phyloP scores from a whole-genome alignment of 2,797 vertebrate genomes.

The Hozukius guyotensis region DNA sequence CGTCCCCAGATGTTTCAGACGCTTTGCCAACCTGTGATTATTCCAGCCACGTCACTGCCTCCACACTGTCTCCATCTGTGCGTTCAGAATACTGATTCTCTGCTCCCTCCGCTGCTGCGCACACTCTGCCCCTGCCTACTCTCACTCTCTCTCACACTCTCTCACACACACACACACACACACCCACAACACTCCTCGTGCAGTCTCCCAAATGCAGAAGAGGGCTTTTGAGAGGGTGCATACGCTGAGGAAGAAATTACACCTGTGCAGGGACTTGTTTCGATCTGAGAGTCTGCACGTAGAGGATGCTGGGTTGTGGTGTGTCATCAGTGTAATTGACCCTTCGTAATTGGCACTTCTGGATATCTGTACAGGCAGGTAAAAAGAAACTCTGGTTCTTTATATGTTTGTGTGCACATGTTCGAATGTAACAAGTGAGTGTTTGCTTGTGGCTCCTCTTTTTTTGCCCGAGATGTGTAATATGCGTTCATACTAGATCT shows the following conservation, averaged over 20 bases:
- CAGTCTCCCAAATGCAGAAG: slow-evolving; percentile 65
- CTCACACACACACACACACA: slow-evolving; percentile 53
- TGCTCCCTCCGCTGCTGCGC: slow-evolving; percentile 70
- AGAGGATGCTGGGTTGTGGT: slow-evolving; percentile 53
- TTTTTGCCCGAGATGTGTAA: not conserved
- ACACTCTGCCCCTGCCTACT: slow-evolving; percentile 72
- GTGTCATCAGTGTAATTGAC: slow-evolving; percentile 60
- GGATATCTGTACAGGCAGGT: slow-evolving; percentile 71
- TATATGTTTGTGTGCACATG: slow-evolving; percentile 26
- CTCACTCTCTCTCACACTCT: slow-evolving; percentile 55
- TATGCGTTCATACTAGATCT: slow-evolving; percentile 16
- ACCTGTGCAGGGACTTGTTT: slow-evolving; percentile 62
- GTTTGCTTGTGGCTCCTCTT: not conserved
- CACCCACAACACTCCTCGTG: slow-evolving; percentile 68
- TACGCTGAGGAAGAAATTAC: slow-evolving; percentile 42
- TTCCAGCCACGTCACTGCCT: slow-evolving; percentile 80
- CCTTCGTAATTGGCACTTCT: slow-evolving; percentile 60
- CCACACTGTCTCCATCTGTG: slow-evolving; percentile 79
- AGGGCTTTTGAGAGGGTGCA: slow-evolving; percentile 52
- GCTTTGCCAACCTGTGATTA: slow-evolving; percentile 81
- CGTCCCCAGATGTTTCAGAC: slow-evolving; percentile 76
- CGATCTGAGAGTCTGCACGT: slow-evolving; percentile 36
- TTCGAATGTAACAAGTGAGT: slow-evolving; percentile 62
- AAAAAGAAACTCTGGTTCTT: slow-evolving; percentile 51
- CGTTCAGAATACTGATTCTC: slow-evolving; percentile 82